Conservation (phyloP, 2,113 vertebrate species). For the Crocuta crocuta region DNA sequence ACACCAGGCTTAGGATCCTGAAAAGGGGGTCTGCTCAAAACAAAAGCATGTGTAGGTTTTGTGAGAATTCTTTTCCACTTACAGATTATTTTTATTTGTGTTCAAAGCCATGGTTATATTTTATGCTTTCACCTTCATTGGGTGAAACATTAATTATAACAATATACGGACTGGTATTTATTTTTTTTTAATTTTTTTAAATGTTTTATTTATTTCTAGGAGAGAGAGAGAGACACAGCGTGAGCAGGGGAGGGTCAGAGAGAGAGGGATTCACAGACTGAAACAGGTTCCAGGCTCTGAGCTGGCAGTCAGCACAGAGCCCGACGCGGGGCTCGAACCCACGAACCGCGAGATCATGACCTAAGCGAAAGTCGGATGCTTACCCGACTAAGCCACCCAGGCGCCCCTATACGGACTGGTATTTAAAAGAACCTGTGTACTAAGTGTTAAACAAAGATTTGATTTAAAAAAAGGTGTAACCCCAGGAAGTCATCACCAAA, state of each 20-base stretch:
- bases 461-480: not conserved
- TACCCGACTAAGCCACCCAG: no score
- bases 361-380: no score
- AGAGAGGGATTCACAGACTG: no score
- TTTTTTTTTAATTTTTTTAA: no score
- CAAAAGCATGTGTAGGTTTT: not conserved
- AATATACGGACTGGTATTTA: not conserved
- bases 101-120: not conserved
- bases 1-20: not conserved
- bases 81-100: conserved; percentile 14
- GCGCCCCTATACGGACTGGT: not conserved
- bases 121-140: not conserved
- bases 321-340: no score
- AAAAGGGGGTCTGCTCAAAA: not conserved
- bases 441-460: conserved; percentile 18
- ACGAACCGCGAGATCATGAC: no score
- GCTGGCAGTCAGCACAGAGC: no score
- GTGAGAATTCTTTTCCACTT: not conserved
- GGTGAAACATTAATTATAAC: not conserved
- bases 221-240: no score
- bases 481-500: not conserved
- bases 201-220: no score
- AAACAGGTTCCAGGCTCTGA: no score
- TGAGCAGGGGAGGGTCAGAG: no score
- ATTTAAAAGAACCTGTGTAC: not conserved